A percentile compares a stretch with the other conserved stretches of the same genome.
Evolutionary conservation across 2,797 vertebrate species (phyloP).

Genomic region (Oophaga sylvatica): DNA sequence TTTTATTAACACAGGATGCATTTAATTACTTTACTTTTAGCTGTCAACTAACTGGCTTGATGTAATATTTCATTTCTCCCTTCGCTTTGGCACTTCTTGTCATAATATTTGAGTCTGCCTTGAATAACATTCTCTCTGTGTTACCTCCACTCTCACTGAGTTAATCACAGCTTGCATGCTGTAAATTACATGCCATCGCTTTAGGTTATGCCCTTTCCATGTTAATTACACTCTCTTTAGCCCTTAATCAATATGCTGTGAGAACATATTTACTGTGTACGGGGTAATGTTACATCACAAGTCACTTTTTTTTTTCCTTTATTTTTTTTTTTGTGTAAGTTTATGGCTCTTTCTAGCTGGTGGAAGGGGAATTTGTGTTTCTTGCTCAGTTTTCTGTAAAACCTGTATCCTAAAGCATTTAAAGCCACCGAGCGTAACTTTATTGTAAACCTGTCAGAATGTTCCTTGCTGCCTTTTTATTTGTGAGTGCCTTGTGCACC

Average conservation of each 20-base stretch:
- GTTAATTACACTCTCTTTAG: conserved; percentile 41
- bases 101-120: conserved; percentile 26
- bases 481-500: conserved; percentile 22
- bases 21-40: conserved; percentile 7
- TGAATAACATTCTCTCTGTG: conserved; percentile 27
- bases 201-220: conserved; percentile 35
- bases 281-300: not conserved
- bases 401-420: conserved; percentile 7
- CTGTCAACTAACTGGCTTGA: conserved; percentile 8
- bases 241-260: conserved; percentile 40
- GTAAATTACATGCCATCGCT: conserved; percentile 23
- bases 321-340: not conserved
- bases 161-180: conserved; percentile 37
- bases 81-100: conserved; percentile 27
- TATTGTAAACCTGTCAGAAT: conserved; percentile 16
- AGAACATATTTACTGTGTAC: conserved; percentile 27
- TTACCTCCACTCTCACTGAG: conserved; percentile 33
- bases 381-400: conserved; percentile 14
- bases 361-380: not conserved
- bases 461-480: conserved; percentile 28
- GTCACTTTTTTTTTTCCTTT: conserved; percentile 4
- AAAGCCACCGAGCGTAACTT: conserved; percentile 14
- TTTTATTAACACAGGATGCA: not conserved
- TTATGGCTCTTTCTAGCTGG: not conserved
- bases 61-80: conserved; percentile 29